phyloP scores from a whole-genome alignment of 2,888 invertebrate species.

The Helobdella robusta region DNA sequence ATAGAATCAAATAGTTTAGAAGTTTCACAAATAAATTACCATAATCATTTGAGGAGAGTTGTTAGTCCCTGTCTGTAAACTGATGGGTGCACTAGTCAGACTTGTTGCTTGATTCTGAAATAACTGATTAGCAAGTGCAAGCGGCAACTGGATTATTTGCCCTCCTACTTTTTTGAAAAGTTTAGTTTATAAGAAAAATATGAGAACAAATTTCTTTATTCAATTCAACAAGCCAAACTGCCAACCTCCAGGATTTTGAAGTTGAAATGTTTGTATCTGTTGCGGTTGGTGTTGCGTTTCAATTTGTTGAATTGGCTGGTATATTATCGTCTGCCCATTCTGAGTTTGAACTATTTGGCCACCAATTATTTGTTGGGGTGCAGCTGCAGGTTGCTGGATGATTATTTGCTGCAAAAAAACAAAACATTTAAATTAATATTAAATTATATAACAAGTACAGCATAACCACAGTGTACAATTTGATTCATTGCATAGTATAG shows the following conservation, averaged over 20 bases:
- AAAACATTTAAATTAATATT: too few relatives aligned
- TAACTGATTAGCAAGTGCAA: slow-evolving; percentile 22
- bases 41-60: slow-evolving; percentile 17
- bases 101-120: slow-evolving; percentile 1
- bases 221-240: not conserved
- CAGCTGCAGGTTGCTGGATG: slow-evolving; percentile 51
- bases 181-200: not conserved
- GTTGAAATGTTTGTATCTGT: slow-evolving; percentile 29
- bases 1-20: not conserved
- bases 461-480: too few relatives aligned
- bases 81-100: not conserved
- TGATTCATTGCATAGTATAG: too few relatives aligned
- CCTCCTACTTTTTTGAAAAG: not conserved
- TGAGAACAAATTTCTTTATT: not conserved
- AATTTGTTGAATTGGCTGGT: slow-evolving; percentile 59
- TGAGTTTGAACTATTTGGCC: slow-evolving; percentile 75
- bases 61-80: not conserved
- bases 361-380: slow-evolving; percentile 37
- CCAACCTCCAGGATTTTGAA: slow-evolving; percentile 25
- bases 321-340: slow-evolving; percentile 83
- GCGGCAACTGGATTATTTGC: slow-evolving; percentile 29
- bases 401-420: slow-evolving; percentile 29
- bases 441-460: too few relatives aligned
- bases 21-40: not conserved
- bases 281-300: slow-evolving; percentile 54